Evolutionary conservation across 2,113 vertebrate genomes (phyloP), one percentile per base, ranked within the genome.

Genomic region (Ceratotherium simum): DNA sequence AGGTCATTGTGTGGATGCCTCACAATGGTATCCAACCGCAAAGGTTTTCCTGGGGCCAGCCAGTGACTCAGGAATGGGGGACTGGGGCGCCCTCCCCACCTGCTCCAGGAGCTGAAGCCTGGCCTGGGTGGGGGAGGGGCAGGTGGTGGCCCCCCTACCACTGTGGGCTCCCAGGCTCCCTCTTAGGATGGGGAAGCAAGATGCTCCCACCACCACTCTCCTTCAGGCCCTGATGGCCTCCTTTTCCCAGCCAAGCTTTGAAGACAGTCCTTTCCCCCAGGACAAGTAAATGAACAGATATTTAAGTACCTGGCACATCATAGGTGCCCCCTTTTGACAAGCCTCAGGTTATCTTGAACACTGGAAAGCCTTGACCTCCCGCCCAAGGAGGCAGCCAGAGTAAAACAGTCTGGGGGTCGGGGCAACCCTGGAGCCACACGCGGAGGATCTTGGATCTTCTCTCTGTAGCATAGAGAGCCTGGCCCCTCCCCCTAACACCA

Each of bases 321-420:
- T 2, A 10, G 16, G 8, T 14, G 0, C 2, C 2, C 3, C 3
- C 2, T 29, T 20, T 56, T 48, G 1, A 13, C 4, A 29, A 70
- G 27, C 56, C 51, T 20, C 18, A 3, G 5, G 1, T 36, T 54
- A 21, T 73, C 48, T 11, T 54, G 62, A 42, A 48, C 17, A 25
- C 29, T 18, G 18, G 20, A 33, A 48, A 48, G 48, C 51, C 21
- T 10, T 42, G 51, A 23, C 29, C 65, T 56, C 51, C 69, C 20
- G 42, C 46, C 51, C 78, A 42, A 23, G 16, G 48, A 78, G 18
- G 69, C 8, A 39, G 33, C 69, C 0, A 0, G 18, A 6, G 6
- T 31, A 31, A 79, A 65, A 27, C 10, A 62, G 3, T 29, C 0
- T 0, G 0, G 54, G 31, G 9, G 3, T 11, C 48, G 27, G 33